phyloP scores from a whole-genome alignment of 92 coral and sea anemone genomes.

The Porites evermanni region DNA sequence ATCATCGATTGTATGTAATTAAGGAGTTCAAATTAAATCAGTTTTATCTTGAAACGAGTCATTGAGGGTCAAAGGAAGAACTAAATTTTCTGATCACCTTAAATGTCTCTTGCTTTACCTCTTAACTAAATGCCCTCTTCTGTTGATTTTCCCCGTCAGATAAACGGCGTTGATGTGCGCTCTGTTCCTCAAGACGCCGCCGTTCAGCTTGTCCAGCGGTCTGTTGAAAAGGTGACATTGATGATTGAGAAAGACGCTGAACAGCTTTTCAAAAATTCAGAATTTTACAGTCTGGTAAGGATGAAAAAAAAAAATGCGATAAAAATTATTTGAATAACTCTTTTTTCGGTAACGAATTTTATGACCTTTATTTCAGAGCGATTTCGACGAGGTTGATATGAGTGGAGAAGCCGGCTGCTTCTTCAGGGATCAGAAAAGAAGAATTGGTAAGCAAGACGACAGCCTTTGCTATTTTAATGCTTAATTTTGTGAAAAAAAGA shows the following conservation, averaged over 20 bases:
- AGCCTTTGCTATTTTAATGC: neutral
- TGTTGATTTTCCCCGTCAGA: conserved; percentile 34
- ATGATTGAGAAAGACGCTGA: conserved; percentile 94
- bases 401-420: conserved; percentile 96
- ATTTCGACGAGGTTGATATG: conserved; percentile 93
- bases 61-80: no score
- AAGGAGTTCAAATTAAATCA: no score
- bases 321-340: neutral
- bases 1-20: no score
- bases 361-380: conserved; percentile 18
- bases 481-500: no score
- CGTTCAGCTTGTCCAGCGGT: conserved; percentile 83
- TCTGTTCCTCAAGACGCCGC: conserved; percentile 95
- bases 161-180: conserved; percentile 87
- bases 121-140: neutral
- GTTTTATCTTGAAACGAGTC: no score
- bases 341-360: neutral
- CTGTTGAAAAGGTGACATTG: conserved; percentile 77
- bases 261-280: conserved; percentile 83
- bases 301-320: no score
- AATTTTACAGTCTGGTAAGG: conserved; percentile 79
- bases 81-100: no score
- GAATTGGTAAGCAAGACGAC: conserved; percentile 67
- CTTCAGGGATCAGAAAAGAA: conserved; percentile 89
- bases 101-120: neutral